phyloP scores from a whole-genome alignment of 2,888 invertebrate genomes.

The Arrhopalites spinosus region DNA sequence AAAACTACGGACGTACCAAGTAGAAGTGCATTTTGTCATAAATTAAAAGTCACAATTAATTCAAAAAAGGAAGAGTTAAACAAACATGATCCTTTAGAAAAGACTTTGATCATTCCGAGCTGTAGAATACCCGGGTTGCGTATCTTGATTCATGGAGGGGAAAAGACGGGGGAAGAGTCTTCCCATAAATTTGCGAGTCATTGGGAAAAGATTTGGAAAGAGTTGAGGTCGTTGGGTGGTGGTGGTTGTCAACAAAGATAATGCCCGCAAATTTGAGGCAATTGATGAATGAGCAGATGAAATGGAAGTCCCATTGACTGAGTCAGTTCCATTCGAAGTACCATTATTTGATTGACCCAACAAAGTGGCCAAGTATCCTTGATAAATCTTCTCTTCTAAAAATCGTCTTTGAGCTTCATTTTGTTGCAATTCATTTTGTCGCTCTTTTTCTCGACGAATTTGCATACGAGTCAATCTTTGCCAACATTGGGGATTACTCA shows the following conservation, averaged over 20 bases:
- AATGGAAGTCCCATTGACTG: neutral
- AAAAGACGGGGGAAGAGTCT: conserved; percentile 29
- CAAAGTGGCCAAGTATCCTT: neutral
- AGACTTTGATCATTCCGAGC: too few species aligned
- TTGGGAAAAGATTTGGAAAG: neutral
- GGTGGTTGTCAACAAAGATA: neutral
- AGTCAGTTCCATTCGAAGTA: neutral
- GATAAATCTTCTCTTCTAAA: conserved; percentile 20
- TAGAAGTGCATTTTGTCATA: too few species aligned
- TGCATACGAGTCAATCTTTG: conserved; percentile 27
- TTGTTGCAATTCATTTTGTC: conserved; percentile 3
- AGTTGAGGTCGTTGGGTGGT: conserved; percentile 21
- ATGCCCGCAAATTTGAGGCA: neutral
- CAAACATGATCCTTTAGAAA: too few species aligned
- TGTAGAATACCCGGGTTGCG: too few species aligned
- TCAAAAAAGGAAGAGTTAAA: too few species aligned
- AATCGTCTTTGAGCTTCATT: conserved; percentile 17
- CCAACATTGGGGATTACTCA: conserved; percentile 47
- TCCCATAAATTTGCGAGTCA: neutral
- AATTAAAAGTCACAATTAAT: too few species aligned
- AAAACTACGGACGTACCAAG: too few species aligned
- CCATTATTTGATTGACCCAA: neutral
- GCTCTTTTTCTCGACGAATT: conserved; percentile 19
- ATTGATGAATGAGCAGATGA: neutral
- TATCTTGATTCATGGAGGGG: neutral